phyloP scores from a whole-genome alignment of 2,797 vertebrate species.

The Micropoecilia bifurca region DNA sequence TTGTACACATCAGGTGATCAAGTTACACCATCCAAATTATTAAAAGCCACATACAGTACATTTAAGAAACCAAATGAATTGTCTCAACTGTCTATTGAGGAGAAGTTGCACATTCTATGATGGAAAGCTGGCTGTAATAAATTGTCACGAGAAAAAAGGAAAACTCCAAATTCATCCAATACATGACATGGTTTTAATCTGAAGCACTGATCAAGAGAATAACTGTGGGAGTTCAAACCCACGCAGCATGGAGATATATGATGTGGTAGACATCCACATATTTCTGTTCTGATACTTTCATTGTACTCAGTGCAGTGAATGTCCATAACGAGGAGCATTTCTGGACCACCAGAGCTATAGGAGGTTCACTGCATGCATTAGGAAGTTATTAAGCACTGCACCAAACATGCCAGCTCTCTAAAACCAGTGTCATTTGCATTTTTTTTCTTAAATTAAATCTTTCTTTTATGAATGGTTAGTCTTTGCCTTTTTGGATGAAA shows the following conservation, averaged over 20 bases:
- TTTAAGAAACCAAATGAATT: slow-evolving; percentile 1
- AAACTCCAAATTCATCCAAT: slow-evolving; percentile 20
- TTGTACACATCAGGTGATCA: slow-evolving; percentile 12
- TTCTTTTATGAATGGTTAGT: not conserved
- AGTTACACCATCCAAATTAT: slow-evolving; percentile 8
- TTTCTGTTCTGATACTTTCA: slow-evolving; percentile 61
- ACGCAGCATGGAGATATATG: slow-evolving; percentile 30
- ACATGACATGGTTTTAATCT: slow-evolving; percentile 30
- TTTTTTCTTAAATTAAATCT: not conserved
- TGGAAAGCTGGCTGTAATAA: slow-evolving; percentile 21
- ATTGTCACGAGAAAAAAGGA: slow-evolving; percentile 13
- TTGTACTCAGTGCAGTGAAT: slow-evolving; percentile 30
- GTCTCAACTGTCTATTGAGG: not conserved
- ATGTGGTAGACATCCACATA: slow-evolving; percentile 50
- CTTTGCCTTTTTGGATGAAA: not conserved
- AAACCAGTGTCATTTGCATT: not conserved
- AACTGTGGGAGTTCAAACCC: slow-evolving; percentile 29
- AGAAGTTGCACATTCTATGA: slow-evolving; percentile 19
- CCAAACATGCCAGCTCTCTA: not conserved
- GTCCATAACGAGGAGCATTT: slow-evolving; percentile 23
- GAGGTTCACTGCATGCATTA: not conserved
- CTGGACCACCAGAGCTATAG: not conserved
- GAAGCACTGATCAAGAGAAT: slow-evolving; percentile 25
- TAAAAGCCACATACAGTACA: not conserved
- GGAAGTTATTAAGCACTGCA: not conserved